Conservation (phyloP, 2,888 invertebrate genomes). For the Byasa hedistus region DNA sequence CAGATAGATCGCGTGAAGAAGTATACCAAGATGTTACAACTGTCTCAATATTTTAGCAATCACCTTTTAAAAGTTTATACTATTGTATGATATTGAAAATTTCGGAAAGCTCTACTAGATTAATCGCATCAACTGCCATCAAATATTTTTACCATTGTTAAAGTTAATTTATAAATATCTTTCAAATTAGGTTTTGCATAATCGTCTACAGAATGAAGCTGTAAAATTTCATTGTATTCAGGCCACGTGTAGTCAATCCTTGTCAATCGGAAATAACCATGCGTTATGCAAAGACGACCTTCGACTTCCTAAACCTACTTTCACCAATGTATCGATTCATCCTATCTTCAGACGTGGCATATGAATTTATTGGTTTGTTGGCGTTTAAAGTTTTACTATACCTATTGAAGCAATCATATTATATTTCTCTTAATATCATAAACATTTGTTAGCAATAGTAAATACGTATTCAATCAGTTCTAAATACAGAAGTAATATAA, state of each 20-base stretch:
- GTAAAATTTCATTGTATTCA: conserved; percentile 1
- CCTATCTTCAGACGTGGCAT: conserved; percentile 8
- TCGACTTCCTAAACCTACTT: conserved; percentile 16
- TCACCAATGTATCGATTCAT: conserved; percentile 1
- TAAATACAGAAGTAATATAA: conserved; percentile 2
- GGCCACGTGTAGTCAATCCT: conserved; percentile 7
- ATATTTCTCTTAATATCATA: not conserved
- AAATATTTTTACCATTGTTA: too few species aligned
- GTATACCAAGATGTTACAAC: conserved; percentile 24
- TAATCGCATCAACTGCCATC: too few species aligned
- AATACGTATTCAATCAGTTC: too few species aligned
- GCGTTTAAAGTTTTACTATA: not conserved
- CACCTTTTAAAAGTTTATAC: too few species aligned
- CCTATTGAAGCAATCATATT: not conserved
- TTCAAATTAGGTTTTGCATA: too few species aligned
- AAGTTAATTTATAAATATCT: too few species aligned
- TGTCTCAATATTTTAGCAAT: too few species aligned
- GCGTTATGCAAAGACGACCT: conserved; percentile 24
- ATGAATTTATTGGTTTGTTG: conserved; percentile 2
- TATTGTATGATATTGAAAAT: too few species aligned
- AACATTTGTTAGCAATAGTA: not conserved
- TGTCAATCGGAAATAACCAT: not conserved
- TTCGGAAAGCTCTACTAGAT: too few species aligned
- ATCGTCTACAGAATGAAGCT: too few species aligned
- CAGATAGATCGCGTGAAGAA: conserved; percentile 10